Percentiles rank a stretch among this genome's conserved stretches.
phyloP scores from a whole-genome alignment of 2,888 invertebrate genomes.

The Beris morrisii region DNA sequence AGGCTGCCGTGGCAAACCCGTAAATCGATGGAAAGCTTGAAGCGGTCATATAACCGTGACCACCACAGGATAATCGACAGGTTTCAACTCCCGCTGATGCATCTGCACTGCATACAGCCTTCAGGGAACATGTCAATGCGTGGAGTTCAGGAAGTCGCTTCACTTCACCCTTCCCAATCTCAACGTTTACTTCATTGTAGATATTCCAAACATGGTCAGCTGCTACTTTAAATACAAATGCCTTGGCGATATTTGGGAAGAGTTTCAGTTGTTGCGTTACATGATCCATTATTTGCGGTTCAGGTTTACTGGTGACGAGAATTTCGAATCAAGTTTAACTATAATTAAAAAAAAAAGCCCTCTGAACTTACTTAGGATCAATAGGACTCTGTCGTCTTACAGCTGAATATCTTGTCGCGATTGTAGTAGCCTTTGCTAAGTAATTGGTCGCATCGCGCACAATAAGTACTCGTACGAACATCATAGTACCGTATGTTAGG shows the following conservation, averaged over 20 bases:
- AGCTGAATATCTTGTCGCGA: constrained; percentile 88
- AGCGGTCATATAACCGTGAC: constrained; percentile 90
- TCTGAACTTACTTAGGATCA: constrained; percentile 65
- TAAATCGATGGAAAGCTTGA: constrained; percentile 86
- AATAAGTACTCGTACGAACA: constrained; percentile 82
- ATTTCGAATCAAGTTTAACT: neutral
- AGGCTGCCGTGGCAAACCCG: constrained; percentile 80
- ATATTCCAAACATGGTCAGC: constrained; percentile 81
- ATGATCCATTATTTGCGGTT: constrained; percentile 90
- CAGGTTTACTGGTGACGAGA: constrained; percentile 66
- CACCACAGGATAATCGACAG: constrained; percentile 90
- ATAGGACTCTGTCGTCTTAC: constrained; percentile 88
- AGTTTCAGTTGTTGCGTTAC: constrained; percentile 93
- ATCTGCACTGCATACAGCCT: constrained; percentile 81
- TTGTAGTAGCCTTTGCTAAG: constrained; percentile 81
- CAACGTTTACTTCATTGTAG: constrained; percentile 79
- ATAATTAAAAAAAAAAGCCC: neutral
- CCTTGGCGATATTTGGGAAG: constrained; percentile 79
- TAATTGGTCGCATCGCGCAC: constrained; percentile 76
- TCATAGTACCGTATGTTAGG: constrained; percentile 85
- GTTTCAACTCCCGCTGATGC: constrained; percentile 77
- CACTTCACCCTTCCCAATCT: constrained; percentile 78
- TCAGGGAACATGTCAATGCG: constrained; percentile 87
- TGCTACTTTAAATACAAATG: constrained; percentile 76
- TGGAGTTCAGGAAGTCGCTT: constrained; percentile 84